Evolutionary conservation across 2,888 invertebrate genomes (phyloP), one percentile per base, ranked within the genome.

Genomic region (Lepidonotus clava): DNA sequence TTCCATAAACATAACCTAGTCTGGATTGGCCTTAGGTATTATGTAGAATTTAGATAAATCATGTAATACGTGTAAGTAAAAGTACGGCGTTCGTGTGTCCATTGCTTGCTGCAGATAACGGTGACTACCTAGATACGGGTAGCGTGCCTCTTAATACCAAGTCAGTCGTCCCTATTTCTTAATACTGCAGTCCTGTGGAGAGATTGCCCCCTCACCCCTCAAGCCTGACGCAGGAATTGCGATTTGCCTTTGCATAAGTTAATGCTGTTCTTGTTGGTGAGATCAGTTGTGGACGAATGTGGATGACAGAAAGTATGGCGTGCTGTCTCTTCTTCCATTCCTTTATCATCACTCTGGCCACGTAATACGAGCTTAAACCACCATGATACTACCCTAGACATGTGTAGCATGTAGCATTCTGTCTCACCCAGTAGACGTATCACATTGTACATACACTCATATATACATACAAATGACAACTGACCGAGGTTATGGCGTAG

Each of bases 401-500:
- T 61, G 28, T 61, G 61, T 61, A 61, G 61, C 61, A 61, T 32
- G 24, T 61, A 61, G 61, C 61, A 61, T 61, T 61, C 61, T 61
- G 11, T 61, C 61, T 61, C 61, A 61, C 61, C 61, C 24, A 24
- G 28, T 61, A 61, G 61, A 61, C 24, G 61, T 61, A 61, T 61
- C 61, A 61, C 61, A 61, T 61, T 61, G 61, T 61, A 61, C 61
- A 61, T 61, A 61, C 61, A 61, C 24, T 61, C 61, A 61, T 56
- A 56, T n/a, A n/a, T 18, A 56, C 56, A 56, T 61, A 61, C 61
- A 61, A 61, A 61, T 24, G 46, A 46, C 46, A 46, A 46, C 21
- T 61, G 61, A 61, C 61, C 24, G 61, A 76, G 76, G 38, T 76
- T 40, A 36, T 76, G 76, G 76, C 32, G 38, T 76, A 76, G 76